These are phyloP conservation scores for Cichladusa arquata DNA, from an alignment of 2,113 vertebrate genomes.

Conservation along the genomic window DNA sequence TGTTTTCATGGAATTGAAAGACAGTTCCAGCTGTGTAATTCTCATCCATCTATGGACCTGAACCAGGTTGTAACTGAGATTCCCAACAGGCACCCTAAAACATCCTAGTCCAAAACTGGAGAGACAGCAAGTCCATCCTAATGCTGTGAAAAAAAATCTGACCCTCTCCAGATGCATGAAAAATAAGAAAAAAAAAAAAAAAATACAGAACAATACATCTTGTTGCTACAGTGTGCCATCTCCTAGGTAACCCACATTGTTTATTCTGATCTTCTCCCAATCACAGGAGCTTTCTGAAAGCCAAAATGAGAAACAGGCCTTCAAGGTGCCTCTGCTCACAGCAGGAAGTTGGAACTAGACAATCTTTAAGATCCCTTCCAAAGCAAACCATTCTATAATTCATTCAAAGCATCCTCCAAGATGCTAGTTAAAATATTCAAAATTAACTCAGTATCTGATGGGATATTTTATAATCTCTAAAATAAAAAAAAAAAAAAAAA, in stretches of 20 bases:
- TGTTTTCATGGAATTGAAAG: not conserved
- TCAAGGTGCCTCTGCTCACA: not conserved
- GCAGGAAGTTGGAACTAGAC: not conserved
- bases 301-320: not conserved
- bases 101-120: not conserved
- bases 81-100: not conserved
- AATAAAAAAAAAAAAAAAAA: not conserved
- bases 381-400: not conserved
- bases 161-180: not conserved
- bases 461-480: not conserved
- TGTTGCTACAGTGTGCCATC: not conserved
- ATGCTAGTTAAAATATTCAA: not conserved
- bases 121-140: not conserved
- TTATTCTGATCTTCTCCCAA: not conserved
- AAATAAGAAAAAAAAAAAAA: not conserved
- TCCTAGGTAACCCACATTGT: not conserved
- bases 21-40: not conserved
- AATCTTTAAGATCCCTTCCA: not conserved
- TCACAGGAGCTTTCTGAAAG: not conserved
- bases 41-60: rapidly evolving
- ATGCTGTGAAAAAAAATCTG: not conserved
- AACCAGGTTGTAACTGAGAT: not conserved
- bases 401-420: not conserved
- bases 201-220: not conserved
- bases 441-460: not conserved